Conservation (phyloP, 2,797 vertebrate species). For the Hydrophis major region DNA sequence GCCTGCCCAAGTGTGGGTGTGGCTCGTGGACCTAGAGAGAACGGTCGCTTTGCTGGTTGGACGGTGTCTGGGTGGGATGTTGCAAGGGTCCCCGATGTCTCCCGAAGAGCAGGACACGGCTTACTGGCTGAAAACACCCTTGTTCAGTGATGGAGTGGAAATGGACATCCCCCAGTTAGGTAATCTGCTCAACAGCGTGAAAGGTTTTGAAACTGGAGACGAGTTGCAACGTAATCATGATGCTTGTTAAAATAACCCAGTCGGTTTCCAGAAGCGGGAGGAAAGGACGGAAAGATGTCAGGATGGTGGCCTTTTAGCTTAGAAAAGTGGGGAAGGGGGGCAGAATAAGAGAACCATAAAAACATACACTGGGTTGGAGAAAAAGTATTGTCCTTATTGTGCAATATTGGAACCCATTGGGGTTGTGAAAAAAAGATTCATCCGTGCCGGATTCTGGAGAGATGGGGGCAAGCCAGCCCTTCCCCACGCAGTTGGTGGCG, state of each 20-base stretch:
- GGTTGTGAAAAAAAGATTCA: neutral
- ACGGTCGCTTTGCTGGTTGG: constrained; percentile 91
- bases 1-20: constrained; percentile 89
- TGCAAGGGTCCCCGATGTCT: constrained; percentile 87
- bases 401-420: neutral
- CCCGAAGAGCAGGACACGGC: constrained; percentile 91
- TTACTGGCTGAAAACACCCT: constrained; percentile 93
- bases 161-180: constrained; percentile 90
- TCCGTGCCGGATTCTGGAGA: neutral
- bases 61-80: constrained; percentile 94
- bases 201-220: neutral
- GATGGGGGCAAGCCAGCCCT: neutral
- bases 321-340: neutral
- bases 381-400: neutral
- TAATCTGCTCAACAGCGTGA: constrained; percentile 54
- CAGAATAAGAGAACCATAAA: neutral
- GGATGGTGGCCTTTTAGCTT: neutral
- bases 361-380: neutral
- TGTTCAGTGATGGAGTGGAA: constrained; percentile 93
- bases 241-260: neutral
- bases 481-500: neutral
- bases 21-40: constrained; percentile 96
- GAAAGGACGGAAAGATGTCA: neutral
- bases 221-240: neutral
- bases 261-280: neutral